phyloP scores from a whole-genome alignment of 2,888 invertebrate species.

The Sesamia inferens region DNA sequence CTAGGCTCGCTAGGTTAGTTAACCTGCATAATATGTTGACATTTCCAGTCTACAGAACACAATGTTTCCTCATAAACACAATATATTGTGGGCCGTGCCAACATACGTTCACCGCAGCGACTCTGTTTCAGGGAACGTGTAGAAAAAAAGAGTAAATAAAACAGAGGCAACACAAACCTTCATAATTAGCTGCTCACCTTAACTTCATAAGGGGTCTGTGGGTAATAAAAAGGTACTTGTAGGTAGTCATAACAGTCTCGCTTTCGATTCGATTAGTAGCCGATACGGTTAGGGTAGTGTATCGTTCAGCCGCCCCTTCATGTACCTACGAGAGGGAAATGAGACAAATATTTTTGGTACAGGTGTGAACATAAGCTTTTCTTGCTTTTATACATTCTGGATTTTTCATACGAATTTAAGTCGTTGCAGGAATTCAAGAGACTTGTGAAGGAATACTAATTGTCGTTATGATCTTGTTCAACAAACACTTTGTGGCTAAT shows the following conservation, averaged over 20 bases:
- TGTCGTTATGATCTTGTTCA: too few species aligned
- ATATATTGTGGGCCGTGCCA: background rate
- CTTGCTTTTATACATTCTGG: background rate
- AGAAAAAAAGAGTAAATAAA: slow-evolving; percentile 49
- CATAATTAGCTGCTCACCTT: slow-evolving; percentile 46
- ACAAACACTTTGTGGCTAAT: too few species aligned
- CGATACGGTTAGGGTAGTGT: slow-evolving; percentile 57
- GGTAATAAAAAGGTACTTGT: slow-evolving; percentile 8
- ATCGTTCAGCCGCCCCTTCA: slow-evolving; percentile 41
- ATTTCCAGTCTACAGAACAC: slow-evolving; percentile 19
- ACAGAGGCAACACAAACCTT: slow-evolving; percentile 13
- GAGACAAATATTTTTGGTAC: slow-evolving; percentile 26
- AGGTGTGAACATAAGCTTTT: slow-evolving; percentile 6
- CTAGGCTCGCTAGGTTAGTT: background rate
- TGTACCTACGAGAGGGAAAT: slow-evolving; percentile 16
- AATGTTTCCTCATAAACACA: slow-evolving; percentile 25
- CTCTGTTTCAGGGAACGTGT: slow-evolving; percentile 29
- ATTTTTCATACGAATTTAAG: background rate
- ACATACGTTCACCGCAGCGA: slow-evolving; percentile 28
- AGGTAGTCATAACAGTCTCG: slow-evolving; percentile 47
- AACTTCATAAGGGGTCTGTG: slow-evolving; percentile 35
- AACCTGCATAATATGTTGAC: background rate
- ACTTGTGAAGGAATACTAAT: too few species aligned
- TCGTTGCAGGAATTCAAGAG: too few species aligned
- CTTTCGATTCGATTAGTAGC: slow-evolving; percentile 73